These are phyloP conservation scores for Drosophila suboccidentalis DNA, from an alignment of 2,888 invertebrate species.

Conservation along the genomic window DNA sequence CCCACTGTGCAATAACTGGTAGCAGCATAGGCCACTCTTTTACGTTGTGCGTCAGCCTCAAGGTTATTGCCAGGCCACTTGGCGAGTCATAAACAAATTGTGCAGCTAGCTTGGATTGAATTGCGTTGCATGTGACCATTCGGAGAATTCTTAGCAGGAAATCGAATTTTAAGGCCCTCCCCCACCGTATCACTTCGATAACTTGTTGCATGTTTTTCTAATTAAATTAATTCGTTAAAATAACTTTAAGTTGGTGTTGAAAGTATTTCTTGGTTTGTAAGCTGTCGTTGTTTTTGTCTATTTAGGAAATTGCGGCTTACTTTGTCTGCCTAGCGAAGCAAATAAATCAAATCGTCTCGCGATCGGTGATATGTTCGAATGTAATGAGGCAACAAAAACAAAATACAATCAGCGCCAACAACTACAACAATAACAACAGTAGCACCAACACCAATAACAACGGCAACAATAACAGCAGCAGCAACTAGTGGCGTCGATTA, in stretches of 20 bases:
- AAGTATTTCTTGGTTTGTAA: conserved; percentile 69
- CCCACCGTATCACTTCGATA: conserved; percentile 23
- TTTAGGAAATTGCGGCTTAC: conserved; percentile 76
- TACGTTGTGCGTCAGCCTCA: conserved; percentile 27
- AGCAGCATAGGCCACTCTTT: conserved; percentile 13
- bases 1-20: conserved; percentile 38
- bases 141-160: conserved; percentile 70
- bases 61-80: conserved; percentile 59
- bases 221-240: conserved; percentile 73
- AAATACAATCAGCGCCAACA: conserved; percentile 48
- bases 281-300: conserved; percentile 37
- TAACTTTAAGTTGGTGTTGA: conserved; percentile 73
- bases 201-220: conserved; percentile 64
- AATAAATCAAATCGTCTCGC: conserved; percentile 70
- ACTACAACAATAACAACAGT: conserved; percentile 33
- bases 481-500: conserved; percentile 58
- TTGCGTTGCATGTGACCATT: conserved; percentile 30
- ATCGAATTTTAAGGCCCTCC: conserved; percentile 33
- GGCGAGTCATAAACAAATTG: conserved; percentile 30
- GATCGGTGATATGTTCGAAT: conserved; percentile 77
- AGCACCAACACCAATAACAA: neutral
- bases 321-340: conserved; percentile 74
- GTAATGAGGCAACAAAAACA: conserved; percentile 72
- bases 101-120: conserved; percentile 11
- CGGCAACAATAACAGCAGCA: conserved; percentile 21